Conservation (phyloP, 1,140 invertebrate species). For the Pseudoatta argentina region DNA sequence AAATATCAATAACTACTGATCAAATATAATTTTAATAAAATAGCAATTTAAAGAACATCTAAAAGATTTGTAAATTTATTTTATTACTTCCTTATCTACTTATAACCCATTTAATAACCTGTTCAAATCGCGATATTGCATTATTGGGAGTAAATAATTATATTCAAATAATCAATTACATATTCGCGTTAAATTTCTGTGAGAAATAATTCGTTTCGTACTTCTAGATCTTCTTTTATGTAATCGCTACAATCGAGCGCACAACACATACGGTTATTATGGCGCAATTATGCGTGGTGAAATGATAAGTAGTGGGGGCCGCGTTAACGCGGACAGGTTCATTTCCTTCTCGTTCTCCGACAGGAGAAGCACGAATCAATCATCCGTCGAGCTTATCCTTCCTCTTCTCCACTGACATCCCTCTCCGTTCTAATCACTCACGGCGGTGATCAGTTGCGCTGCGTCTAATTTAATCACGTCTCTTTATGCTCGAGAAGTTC, state of each 20-base stretch:
- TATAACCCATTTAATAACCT: constrained; percentile 26
- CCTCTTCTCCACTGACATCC: constrained; percentile 49
- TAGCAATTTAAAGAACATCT: not conserved
- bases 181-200: constrained; percentile 13
- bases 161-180: constrained; percentile 10
- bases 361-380: constrained; percentile 56
- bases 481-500: constrained; percentile 28
- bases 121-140: constrained; percentile 3
- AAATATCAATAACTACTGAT: not conserved
- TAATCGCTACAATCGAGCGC: constrained; percentile 42
- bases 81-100: constrained; percentile 6
- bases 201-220: constrained; percentile 21
- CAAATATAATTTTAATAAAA: not conserved
- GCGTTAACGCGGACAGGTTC: constrained; percentile 62
- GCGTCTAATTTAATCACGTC: constrained; percentile 62
- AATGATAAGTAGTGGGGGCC: constrained; percentile 58
- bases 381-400: constrained; percentile 49
- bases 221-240: constrained; percentile 35
- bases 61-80: not conserved
- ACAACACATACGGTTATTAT: constrained; percentile 37
- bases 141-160: constrained; percentile 21
- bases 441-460: constrained; percentile 39
- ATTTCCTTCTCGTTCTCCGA: constrained; percentile 58
- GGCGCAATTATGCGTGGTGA: constrained; percentile 58
- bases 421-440: constrained; percentile 53